phyloP scores from a whole-genome alignment of 2,797 vertebrate species.

The Cossypha heuglini region DNA sequence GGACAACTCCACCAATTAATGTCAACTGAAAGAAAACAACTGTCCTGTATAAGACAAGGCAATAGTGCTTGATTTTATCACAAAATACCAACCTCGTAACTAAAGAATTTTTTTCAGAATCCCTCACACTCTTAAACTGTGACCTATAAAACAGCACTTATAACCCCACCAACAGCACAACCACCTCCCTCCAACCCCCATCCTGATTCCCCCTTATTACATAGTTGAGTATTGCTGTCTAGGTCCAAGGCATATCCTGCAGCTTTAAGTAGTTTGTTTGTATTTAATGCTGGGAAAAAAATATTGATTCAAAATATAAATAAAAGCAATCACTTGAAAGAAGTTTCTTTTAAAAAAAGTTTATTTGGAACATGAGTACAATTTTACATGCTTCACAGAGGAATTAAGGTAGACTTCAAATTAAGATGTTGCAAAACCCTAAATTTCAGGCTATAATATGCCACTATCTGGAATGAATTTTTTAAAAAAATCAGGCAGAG shows the following conservation, averaged over 20 bases:
- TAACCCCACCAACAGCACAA: background rate
- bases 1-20: background rate
- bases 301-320: background rate
- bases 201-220: background rate
- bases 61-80: background rate
- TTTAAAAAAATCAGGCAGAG: background rate
- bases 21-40: background rate
- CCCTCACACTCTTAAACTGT: background rate
- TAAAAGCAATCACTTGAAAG: background rate
- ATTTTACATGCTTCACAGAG: background rate
- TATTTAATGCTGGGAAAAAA: background rate
- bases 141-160: background rate
- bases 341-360: fast-evolving
- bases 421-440: background rate
- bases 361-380: background rate
- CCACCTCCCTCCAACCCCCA: fast-evolving
- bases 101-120: background rate
- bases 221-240: background rate
- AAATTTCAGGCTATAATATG: background rate
- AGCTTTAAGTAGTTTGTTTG: background rate
- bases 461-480: background rate
- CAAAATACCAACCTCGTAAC: background rate
- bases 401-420: background rate
- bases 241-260: background rate
- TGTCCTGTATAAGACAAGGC: background rate